Conservation (phyloP, 1,140 invertebrate species). For the Macrosteles quadrilineatus region DNA sequence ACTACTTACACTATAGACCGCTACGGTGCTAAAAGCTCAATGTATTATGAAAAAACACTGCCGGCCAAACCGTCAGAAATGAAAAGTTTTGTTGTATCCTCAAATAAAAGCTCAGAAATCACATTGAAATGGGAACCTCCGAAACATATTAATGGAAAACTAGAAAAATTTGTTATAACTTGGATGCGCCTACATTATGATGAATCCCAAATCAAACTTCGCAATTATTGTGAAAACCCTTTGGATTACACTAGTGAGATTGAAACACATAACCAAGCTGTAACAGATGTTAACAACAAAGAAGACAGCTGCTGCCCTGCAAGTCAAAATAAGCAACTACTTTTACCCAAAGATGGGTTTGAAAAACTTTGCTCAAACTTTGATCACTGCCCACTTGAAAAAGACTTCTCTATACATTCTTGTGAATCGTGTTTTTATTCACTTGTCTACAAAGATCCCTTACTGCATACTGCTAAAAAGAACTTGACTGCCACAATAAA, state of each 20-base stretch:
- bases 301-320: slow-evolving; percentile 25
- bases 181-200: slow-evolving; percentile 53
- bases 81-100: slow-evolving; percentile 56
- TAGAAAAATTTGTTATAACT: slow-evolving; percentile 75
- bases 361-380: slow-evolving; percentile 8
- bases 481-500: too few relatives aligned
- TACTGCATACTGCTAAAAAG: background rate
- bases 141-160: slow-evolving; percentile 71
- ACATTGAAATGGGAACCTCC: slow-evolving; percentile 77
- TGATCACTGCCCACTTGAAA: background rate
- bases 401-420: background rate
- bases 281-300: background rate
- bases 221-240: slow-evolving; percentile 40
- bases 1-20: slow-evolving; percentile 76
- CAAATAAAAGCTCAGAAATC: slow-evolving; percentile 61
- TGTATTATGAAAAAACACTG: slow-evolving; percentile 77
- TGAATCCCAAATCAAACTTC: slow-evolving; percentile 21
- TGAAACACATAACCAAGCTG: too few relatives aligned
- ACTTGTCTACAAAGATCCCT: background rate
- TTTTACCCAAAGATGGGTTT: slow-evolving; percentile 13
- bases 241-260: background rate
- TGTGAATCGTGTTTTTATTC: slow-evolving; percentile 26
- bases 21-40: slow-evolving; percentile 70
- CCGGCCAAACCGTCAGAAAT: slow-evolving; percentile 71
- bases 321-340: background rate